Evolutionary conservation across 1,140 invertebrate genomes (phyloP).

Genomic region (Calycopis cecrops): DNA sequence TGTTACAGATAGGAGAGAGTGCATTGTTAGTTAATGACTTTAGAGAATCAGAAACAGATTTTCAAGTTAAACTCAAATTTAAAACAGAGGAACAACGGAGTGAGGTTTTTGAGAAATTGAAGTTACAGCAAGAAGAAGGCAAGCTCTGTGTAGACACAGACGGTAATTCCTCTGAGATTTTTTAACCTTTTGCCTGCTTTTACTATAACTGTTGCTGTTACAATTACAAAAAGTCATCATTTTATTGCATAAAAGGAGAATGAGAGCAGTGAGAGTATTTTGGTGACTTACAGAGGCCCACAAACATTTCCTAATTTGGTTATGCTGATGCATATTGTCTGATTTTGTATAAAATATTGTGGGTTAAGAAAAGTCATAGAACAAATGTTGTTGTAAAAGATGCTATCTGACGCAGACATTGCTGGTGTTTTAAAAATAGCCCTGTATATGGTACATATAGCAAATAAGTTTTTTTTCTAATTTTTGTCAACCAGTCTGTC

Average conservation of each 20-base stretch:
- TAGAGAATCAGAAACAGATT: slow-evolving; percentile 19
- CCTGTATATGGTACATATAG: no score
- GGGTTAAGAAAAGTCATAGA: no score
- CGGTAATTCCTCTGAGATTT: slow-evolving; percentile 14
- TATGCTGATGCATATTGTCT: no score
- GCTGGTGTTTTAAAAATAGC: no score
- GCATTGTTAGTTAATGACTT: slow-evolving; percentile 26
- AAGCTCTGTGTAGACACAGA: slow-evolving; percentile 21
- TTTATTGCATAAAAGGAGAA: not conserved
- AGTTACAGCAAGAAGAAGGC: slow-evolving; percentile 23
- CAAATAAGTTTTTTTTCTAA: no score
- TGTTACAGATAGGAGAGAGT: slow-evolving; percentile 25
- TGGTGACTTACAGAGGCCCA: not conserved
- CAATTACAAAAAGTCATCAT: no score
- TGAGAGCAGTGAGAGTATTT: not conserved
- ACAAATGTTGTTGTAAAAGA: no score
- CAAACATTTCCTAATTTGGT: no score
- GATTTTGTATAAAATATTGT: no score
- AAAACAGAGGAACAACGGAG: slow-evolving; percentile 20
- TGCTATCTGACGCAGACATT: no score
- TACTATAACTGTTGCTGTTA: not conserved
- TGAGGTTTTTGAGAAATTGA: slow-evolving; percentile 19
- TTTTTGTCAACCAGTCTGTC: no score
- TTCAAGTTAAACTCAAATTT: slow-evolving; percentile 28
- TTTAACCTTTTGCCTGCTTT: not conserved